phyloP scores from a whole-genome alignment of 2,888 invertebrate genomes.

The Leptinotarsa haldemani region DNA sequence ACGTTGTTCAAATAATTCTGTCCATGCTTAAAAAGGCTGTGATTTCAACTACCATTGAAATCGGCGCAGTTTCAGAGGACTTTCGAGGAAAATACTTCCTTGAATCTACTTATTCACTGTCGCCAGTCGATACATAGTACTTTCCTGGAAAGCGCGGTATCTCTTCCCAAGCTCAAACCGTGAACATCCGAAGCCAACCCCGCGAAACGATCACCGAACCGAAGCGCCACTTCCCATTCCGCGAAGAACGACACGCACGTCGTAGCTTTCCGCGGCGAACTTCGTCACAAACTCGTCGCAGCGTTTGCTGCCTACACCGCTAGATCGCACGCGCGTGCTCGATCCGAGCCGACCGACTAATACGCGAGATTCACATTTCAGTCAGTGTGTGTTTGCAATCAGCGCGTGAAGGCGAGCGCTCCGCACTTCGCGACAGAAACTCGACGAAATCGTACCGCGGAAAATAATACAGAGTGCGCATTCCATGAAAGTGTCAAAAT shows the following conservation, averaged over 20 bases:
- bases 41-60: too few species aligned
- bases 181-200: constrained; percentile 39
- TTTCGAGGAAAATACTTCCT: too few species aligned
- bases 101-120: too few species aligned
- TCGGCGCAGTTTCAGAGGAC: too few species aligned
- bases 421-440: constrained; percentile 59
- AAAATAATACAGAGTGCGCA: not conserved
- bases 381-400: constrained; percentile 69
- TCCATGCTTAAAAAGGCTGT: too few species aligned
- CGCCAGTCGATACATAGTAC: too few species aligned
- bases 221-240: constrained; percentile 33
- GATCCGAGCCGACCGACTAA: constrained; percentile 64
- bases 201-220: constrained; percentile 46
- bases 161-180: constrained; percentile 22
- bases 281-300: constrained; percentile 35
- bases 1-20: too few species aligned
- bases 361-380: constrained; percentile 64
- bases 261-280: constrained; percentile 35
- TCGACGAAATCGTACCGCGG: not conserved
- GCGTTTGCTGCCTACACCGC: constrained; percentile 49
- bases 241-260: constrained; percentile 40
- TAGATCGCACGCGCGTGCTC: constrained; percentile 70
- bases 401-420: constrained; percentile 58
- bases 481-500: constrained; percentile 15
- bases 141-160: too few species aligned